These are phyloP conservation scores for Austrolebias charrua DNA, from an alignment of 2,797 vertebrate genomes.

Conservation along the genomic window DNA sequence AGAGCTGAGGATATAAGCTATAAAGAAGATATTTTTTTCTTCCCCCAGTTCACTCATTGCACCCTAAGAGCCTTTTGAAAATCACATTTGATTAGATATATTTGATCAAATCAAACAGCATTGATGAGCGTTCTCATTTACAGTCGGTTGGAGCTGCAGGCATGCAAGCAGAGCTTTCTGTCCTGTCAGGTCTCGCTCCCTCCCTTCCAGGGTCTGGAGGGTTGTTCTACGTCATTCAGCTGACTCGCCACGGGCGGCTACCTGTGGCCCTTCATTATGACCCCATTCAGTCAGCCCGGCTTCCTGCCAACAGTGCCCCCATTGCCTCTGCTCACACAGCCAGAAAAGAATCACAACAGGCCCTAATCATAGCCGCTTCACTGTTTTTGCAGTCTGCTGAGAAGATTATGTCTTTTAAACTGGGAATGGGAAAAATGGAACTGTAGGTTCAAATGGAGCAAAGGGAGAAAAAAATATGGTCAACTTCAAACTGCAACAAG, in stretches of 20 bases:
- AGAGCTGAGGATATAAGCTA: background rate
- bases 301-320: slow-evolving; percentile 41
- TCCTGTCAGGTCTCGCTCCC: slow-evolving; percentile 9
- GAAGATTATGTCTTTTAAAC: slow-evolving; percentile 41
- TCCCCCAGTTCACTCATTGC: background rate
- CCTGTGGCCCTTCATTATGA: slow-evolving; percentile 58
- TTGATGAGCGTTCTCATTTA: background rate
- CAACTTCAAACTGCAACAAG: background rate
- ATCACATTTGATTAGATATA: background rate
- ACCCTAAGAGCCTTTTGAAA: background rate
- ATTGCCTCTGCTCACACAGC: slow-evolving; percentile 42
- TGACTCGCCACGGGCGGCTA: slow-evolving; percentile 41
- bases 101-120: slow-evolving; percentile 4
- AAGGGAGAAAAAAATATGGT: slow-evolving; percentile 4
- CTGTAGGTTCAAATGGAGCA: background rate
- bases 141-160: slow-evolving; percentile 1
- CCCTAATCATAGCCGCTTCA: slow-evolving; percentile 44
- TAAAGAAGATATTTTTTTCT: background rate
- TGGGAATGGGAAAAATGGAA: slow-evolving; percentile 11
- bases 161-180: slow-evolving; percentile 21
- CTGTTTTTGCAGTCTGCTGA: slow-evolving; percentile 39
- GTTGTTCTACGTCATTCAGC: slow-evolving; percentile 37
- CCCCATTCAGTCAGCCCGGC: slow-evolving; percentile 54
- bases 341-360: slow-evolving; percentile 43
- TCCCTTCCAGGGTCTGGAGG: slow-evolving; percentile 20